phyloP scores from a whole-genome alignment of 2,113 vertebrate genomes.

The Rafetus swinhoei region DNA sequence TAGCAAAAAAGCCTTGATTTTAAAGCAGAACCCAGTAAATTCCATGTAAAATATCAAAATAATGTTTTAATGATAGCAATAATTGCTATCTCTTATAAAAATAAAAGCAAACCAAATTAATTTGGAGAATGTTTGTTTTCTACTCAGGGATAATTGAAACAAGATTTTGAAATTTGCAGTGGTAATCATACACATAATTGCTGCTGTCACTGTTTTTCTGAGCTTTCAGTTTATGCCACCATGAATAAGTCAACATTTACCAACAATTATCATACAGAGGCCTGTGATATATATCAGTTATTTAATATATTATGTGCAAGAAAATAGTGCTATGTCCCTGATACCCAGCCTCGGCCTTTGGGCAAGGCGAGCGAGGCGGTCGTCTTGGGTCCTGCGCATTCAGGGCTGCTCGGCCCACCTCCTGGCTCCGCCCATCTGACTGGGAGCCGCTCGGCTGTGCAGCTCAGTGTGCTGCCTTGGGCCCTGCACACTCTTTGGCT shows the following conservation, averaged over 20 bases:
- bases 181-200: slow-evolving; percentile 24
- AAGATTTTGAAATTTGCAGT: slow-evolving; percentile 15
- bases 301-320: rapidly evolving
- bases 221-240: not conserved
- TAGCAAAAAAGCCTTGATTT: not conserved
- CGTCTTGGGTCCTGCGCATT: too few species aligned
- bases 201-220: slow-evolving; percentile 7
- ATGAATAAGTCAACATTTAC: rapidly evolving
- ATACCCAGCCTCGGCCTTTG: too few species aligned
- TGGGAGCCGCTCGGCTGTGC: too few species aligned
- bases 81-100: slow-evolving; percentile 4
- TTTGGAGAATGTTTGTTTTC: slow-evolving; percentile 9
- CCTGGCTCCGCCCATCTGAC: too few species aligned
- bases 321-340: rapidly evolving
- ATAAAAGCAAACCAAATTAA: not conserved
- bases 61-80: slow-evolving; percentile 30
- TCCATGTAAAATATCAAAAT: slow-evolving; percentile 10
- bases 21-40: slow-evolving; percentile 1
- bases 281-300: not conserved
- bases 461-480: too few species aligned
- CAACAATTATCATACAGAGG: not conserved
- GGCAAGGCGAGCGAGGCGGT: too few species aligned
- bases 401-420: too few species aligned
- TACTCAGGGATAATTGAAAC: not conserved
- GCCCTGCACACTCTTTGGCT: too few species aligned